These are phyloP conservation scores for Drosophila ananassae DNA, from an alignment of 1,140 invertebrate species.

Conservation along the genomic window DNA sequence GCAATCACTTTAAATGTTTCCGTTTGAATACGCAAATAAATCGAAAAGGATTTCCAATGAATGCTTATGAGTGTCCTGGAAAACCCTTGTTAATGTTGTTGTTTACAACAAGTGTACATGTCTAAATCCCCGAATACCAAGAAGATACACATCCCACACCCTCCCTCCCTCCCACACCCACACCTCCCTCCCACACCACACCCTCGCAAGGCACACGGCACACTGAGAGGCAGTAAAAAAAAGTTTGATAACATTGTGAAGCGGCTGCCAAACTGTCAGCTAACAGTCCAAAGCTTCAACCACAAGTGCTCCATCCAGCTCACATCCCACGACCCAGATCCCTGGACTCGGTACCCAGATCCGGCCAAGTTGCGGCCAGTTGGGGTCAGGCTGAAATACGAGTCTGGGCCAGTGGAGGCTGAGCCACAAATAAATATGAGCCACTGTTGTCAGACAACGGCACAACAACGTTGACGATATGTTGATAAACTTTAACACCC, in stretches of 20 bases:
- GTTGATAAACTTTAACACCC: conserved; percentile 79
- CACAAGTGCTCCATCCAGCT: conserved; percentile 25
- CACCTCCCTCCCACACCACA: too few relatives aligned
- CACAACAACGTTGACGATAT: conserved; percentile 72
- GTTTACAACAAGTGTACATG: conserved; percentile 79
- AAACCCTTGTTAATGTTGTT: conserved; percentile 80
- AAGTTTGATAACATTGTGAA: conserved; percentile 63
- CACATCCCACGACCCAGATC: not conserved
- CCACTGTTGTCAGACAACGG: conserved; percentile 55
- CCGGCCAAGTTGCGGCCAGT: conserved; percentile 58
- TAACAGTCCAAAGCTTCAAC: conserved; percentile 22
- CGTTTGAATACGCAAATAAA: conserved; percentile 83
- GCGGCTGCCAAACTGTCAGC: conserved; percentile 52
- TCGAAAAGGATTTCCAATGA: conserved; percentile 82
- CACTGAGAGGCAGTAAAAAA: conserved; percentile 8
- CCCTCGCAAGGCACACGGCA: too few relatives aligned
- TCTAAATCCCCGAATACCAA: conserved; percentile 65
- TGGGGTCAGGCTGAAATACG: conserved; percentile 23
- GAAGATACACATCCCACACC: conserved; percentile 16
- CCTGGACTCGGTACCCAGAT: conserved; percentile 6
- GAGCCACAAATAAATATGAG: conserved; percentile 80
- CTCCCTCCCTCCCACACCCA: too few relatives aligned
- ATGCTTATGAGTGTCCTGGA: conserved; percentile 74
- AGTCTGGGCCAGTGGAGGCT: conserved; percentile 30
- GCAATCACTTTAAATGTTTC: conserved; percentile 83